Base-by-base conservation (phyloP, 1,140 invertebrate genomes). In the Portunus trituberculatus region DNA sequence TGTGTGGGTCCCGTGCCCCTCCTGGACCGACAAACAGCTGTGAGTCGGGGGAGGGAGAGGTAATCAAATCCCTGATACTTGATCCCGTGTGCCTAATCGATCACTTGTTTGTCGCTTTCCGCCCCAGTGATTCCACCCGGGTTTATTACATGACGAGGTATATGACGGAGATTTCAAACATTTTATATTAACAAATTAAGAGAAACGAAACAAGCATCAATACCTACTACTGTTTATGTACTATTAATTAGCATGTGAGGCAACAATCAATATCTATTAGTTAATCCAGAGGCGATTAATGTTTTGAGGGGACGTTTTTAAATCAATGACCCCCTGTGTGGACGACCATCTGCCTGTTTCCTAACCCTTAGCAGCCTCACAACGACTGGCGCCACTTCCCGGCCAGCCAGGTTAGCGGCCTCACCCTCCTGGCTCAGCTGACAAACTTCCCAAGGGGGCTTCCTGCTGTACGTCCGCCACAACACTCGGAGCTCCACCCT, bases 391-490 rank as follows among this genome's bases (percentile, higher is more conserved):
- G 52, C 39, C 39, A 39, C 52, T 59, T 10, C 52, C 67, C 67
- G 20, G 67, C n/a, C 67, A n/a, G 25, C 20, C 67, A 25, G 25
- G 67, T 7, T 76, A n/a, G 67, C 25, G 67, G 67, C n/a, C 25
- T 76, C n/a, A 25, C 25, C 67, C 67, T 76, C 67, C 12, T n/a
- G 16, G 67, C 20, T 76, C 67, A 76, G 67, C 67, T 76, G 67
- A 76, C 67, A 76, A 20, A n/a, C 67, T 76, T 76, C 67, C 67
- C 67, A 76, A n/a, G 67, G 67, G 67, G 67, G n/a, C 25, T 76
- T 76, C 67, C n/a, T n/a, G 67, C 67, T 76, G 67, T 76, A 59
- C 67, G n/a, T 76, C 67, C 67, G 25, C 67, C 67, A 76, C 67
- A 76, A 25, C 67, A 76, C 67, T 7, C 67, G n/a, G 25, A 2